These are phyloP conservation scores for Drosophila nr. perissopoda DNA, from an alignment of 2,888 invertebrate genomes.

Conservation along the genomic window DNA sequence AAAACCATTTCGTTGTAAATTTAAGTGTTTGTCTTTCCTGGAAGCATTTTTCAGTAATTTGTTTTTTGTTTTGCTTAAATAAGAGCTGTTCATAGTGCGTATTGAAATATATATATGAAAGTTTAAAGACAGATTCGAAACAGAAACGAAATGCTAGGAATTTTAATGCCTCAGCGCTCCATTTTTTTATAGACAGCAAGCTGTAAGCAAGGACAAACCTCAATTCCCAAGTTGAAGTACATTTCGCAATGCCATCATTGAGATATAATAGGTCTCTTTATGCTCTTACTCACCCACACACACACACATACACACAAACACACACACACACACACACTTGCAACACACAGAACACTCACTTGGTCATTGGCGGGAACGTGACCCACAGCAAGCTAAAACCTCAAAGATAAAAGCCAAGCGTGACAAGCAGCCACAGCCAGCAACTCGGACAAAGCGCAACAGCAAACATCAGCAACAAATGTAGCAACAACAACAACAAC, in stretches of 20 bases:
- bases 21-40: constrained; percentile 4
- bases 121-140: not conserved
- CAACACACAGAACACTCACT: constrained; percentile 11
- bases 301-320: constrained; percentile 14
- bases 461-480: constrained; percentile 30
- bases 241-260: not conserved
- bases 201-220: not conserved
- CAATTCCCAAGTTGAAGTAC: not conserved
- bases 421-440: constrained; percentile 47
- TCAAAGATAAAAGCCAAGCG: constrained; percentile 57
- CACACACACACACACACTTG: constrained; percentile 9
- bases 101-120: not conserved
- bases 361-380: constrained; percentile 52
- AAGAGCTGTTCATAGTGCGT: constrained; percentile 2
- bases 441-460: constrained; percentile 26
- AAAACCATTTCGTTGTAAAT: constrained; percentile 19
- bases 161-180: not conserved
- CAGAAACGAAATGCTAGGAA: too few relatives aligned
- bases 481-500: constrained; percentile 21
- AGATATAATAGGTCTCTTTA: constrained; percentile 23
- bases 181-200: not conserved
- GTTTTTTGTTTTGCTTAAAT: not conserved
- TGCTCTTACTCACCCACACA: constrained; percentile 29
- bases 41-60: constrained; percentile 8
- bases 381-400: constrained; percentile 38